Conservation (phyloP, 1,140 invertebrate genomes). For the silkworm (Bombyx mori) region DNA sequence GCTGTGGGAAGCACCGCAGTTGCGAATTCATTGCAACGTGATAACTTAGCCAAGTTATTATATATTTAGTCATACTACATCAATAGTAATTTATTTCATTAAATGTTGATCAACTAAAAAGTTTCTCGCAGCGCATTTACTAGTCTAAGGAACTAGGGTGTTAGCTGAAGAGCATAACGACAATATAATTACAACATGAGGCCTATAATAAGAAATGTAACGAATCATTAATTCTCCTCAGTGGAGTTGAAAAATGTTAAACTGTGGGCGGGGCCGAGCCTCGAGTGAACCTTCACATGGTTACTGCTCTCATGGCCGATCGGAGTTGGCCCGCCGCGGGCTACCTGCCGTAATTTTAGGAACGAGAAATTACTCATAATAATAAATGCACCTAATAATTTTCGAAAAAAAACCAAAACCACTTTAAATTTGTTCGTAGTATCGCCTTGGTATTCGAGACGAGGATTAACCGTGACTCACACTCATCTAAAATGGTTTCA, state of each 20-base stretch:
- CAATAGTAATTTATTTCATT: too few relatives aligned
- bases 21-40: too few relatives aligned
- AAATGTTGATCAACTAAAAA: too few relatives aligned
- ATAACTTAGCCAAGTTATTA: too few relatives aligned
- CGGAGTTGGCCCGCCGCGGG: constrained; percentile 41
- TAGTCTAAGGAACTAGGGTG: too few relatives aligned
- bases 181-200: constrained; percentile 42
- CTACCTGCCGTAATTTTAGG: constrained; percentile 66
- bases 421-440: constrained; percentile 19
- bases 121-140: too few relatives aligned
- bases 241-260: constrained; percentile 60
- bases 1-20: too few relatives aligned
- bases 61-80: too few relatives aligned
- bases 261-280: constrained; percentile 51
- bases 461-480: constrained; percentile 40
- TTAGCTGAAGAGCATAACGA: constrained; percentile 18
- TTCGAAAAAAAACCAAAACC: constrained; percentile 26
- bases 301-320: constrained; percentile 37
- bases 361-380: constrained; percentile 66
- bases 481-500: constrained; percentile 6
- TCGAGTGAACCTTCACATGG: constrained; percentile 46
- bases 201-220: constrained; percentile 25
- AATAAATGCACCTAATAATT: constrained; percentile 61
- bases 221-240: constrained; percentile 43
- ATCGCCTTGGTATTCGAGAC: constrained; percentile 17